Conservation (phyloP, 1,140 invertebrate genomes). For the Saxidomus purpurata region DNA sequence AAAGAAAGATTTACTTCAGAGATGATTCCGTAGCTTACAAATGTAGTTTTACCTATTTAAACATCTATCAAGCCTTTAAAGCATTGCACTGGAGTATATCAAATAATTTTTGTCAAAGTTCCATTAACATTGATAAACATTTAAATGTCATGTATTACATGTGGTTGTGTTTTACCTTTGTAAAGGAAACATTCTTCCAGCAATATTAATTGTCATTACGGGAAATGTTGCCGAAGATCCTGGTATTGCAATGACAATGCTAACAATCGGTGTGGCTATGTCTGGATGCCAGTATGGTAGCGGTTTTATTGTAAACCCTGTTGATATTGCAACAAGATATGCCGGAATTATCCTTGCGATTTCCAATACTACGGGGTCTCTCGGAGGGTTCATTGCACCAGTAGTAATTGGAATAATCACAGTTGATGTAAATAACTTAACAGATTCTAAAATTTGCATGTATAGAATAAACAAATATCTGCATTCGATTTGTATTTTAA, state of each 20-base stretch:
- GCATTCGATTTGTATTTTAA: too few relatives aligned
- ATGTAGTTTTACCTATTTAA: too few relatives aligned
- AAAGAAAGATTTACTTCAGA: background rate
- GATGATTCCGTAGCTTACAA: background rate
- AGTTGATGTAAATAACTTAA: slow-evolving; percentile 71
- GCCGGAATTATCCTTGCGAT: slow-evolving; percentile 82
- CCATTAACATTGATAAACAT: too few relatives aligned
- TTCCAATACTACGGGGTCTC: slow-evolving; percentile 80
- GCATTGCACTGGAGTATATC: too few relatives aligned
- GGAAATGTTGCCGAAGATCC: slow-evolving; percentile 76
- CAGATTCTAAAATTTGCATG: too few relatives aligned
- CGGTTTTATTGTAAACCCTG: slow-evolving; percentile 93
- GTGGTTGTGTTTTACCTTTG: too few relatives aligned
- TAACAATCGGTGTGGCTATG: slow-evolving; percentile 91
- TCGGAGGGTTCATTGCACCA: slow-evolving; percentile 82
- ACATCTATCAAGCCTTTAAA: background rate
- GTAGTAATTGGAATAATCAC: slow-evolving; percentile 67
- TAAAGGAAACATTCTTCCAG: slow-evolving; percentile 75
- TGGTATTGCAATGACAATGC: slow-evolving; percentile 92
- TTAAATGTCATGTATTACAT: too few relatives aligned
- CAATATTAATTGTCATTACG: slow-evolving; percentile 76
- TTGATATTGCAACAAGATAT: slow-evolving; percentile 93
- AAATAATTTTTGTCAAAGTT: too few relatives aligned
- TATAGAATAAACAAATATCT: too few relatives aligned
- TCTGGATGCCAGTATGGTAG: slow-evolving; percentile 91